Base-by-base conservation (phyloP, 1,140 invertebrate genomes). In the Rhysida immarginata region DNA sequence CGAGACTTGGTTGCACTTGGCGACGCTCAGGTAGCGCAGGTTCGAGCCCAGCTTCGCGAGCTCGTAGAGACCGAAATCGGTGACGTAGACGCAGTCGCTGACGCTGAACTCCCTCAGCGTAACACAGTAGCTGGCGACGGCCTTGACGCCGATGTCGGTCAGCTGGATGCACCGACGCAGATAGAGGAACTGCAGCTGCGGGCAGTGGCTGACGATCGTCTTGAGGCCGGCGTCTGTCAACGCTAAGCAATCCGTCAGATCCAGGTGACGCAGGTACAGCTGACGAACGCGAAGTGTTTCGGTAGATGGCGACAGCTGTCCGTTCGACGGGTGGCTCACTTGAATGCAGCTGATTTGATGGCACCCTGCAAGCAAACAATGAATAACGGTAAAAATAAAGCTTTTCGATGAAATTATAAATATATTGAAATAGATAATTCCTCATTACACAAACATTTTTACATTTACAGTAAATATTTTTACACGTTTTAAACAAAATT, bases 51-150 rank as follows among this genome's bases (percentile, higher is more conserved):
- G 71, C 65, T 88, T 87, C 1, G 88, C 87, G 45, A 94, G 66
- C 72, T 93, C 89, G 62, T 90, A 86, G 2, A 94, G 75, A 1
- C 89, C 88, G 65, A 90, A 92, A 68, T 96, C 90, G 0, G 89
- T 93, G 26, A 96, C 80, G 58, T 82, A 83, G 2, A 78, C 74
- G 66, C 91, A 96, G 70, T 94, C 90, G 13, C 88, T 92, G 14
- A 94, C 83, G 60, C 87, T 90, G 13, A 94, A 71, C 68, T 94
- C 89, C 56, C 85, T 78, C 13, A 94, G 71, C 53, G 78, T 82
- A 1, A 78, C 75, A 65, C 89, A 94, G 67, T 90, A 91, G 58
- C 83, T 87, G 5, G 89, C 85, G 42, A 94, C 80, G 65, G 81
- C 83, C 61, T 85, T 82, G 3, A 87, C 71, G 58, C 83, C 83